Conservation (phyloP, 2,113 vertebrate species). For the Paramormyrops kingsleyae region DNA sequence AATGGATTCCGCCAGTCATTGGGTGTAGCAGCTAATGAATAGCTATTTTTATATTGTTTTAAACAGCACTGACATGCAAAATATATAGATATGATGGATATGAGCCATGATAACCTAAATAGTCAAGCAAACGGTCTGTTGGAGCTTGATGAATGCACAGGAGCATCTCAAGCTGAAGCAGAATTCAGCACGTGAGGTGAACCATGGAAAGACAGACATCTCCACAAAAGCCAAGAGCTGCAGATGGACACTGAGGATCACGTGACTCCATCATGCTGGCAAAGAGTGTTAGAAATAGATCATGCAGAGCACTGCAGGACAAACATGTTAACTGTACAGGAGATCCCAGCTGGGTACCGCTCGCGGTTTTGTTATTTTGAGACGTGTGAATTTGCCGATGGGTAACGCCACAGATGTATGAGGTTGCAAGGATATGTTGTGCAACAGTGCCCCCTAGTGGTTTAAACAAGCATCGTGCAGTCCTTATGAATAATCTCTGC, state of each 20-base stretch:
- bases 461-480: background rate
- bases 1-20: background rate
- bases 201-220: background rate
- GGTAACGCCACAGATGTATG: too few species aligned
- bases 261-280: background rate
- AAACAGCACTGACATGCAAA: background rate
- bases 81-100: background rate
- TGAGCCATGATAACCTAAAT: background rate
- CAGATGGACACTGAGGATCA: background rate
- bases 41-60: background rate
- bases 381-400: background rate
- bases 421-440: constrained; percentile 13
- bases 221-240: background rate
- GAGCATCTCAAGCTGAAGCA: background rate
- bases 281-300: background rate
- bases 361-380: background rate
- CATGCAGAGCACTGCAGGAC: background rate
- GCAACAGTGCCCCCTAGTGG: constrained; percentile 47
- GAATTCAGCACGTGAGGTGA: background rate
- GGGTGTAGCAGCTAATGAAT: background rate
- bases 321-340: background rate
- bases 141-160: too few species aligned
- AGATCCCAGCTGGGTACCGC: background rate
- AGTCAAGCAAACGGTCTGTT: background rate
- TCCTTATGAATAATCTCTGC: background rate